Evolutionary conservation across 2,113 vertebrate genomes (phyloP), one percentile per base, ranked within the genome.

Genomic region (Crotophaga sulcirostris): DNA sequence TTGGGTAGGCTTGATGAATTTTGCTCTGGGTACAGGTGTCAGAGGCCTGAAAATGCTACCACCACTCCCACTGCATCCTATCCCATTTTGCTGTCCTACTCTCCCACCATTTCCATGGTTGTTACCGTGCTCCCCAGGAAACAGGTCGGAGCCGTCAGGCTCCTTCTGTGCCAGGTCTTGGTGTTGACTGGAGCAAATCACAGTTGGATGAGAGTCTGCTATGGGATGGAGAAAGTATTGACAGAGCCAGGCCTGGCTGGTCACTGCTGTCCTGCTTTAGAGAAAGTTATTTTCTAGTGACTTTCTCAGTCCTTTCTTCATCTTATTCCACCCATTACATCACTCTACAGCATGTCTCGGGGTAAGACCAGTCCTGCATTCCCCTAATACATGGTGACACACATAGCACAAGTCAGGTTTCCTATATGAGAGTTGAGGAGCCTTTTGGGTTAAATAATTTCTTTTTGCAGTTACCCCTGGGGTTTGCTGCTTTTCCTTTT

Each of bases 271-370:
- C 44, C 29, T 72, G 11, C 11, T 49, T 60, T 7, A 52, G 31
- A 60, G 31, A 59, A 90, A 80, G 40, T 47, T 54, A 47, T 83
- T 84, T 78, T 29, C n/a, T 55, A 7, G 4, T 52, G 26, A 36
- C 34, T 74, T 88, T 87, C 59, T 60, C 12, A 11, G 20, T 47
- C 28, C 36, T 58, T 23, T 25, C 24, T 55, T 33, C 15, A 7
- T 47, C 73, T 80, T 26, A 63, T 93, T 94, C 42, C 23, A 68
- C 23, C 13, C 56, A 59, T 0, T n/a, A 47, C 59, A 33, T 16
- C 0, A 0, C 34, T 55, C 54, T 59, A 49, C 28, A 75, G 33
- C 33, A 84, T 0, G 0, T 34, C 72, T 54, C 0, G 0, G 69
- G 9, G 18, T 36, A 79, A 85, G n/a, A 72, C 26, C 3, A 0